Conservation (phyloP, 2,113 vertebrate genomes). For the Oryzias melastigma region DNA sequence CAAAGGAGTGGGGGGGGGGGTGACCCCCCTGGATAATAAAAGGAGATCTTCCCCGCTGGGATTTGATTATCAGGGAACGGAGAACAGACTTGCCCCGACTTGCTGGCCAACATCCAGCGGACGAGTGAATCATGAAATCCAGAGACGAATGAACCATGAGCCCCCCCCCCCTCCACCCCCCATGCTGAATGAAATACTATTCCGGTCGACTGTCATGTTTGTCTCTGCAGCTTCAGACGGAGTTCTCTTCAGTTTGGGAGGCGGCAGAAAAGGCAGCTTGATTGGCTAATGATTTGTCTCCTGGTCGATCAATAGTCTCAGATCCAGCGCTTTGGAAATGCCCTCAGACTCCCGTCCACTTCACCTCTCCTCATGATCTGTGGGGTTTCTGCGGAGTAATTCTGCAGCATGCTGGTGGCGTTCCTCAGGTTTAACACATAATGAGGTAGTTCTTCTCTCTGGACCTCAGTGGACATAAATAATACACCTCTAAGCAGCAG, state of each 20-base stretch:
- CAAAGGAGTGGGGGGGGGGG: no score
- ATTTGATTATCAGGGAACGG: conserved; percentile 48
- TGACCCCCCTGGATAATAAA: background rate
- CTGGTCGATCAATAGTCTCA: conserved; percentile 39
- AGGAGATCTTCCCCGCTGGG: conserved; percentile 2
- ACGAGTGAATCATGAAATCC: conserved; percentile 61
- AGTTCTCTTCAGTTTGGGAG: conserved; percentile 1
- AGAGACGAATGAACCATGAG: conserved; percentile 70
- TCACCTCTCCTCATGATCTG: conserved; percentile 13
- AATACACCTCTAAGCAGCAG: conserved; percentile 7
- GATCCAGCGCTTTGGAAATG: conserved; percentile 13
- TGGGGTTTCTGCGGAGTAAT: conserved; percentile 1
- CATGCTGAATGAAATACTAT: conserved; percentile 62
- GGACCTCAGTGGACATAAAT: conserved; percentile 27
- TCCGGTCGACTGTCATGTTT: conserved; percentile 52
- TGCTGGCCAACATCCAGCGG: conserved; percentile 47
- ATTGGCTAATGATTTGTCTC: conserved; percentile 26
- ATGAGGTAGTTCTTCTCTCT: conserved; percentile 15
- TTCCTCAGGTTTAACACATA: conserved; percentile 26
- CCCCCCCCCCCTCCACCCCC: conserved; percentile 61
- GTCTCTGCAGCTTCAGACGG: background rate
- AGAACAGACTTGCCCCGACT: conserved; percentile 37
- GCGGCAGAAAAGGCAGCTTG: conserved; percentile 6
- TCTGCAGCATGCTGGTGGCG: background rate
- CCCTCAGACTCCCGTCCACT: background rate